Conservation (phyloP, 1,140 invertebrate species). For the Melanaphis sacchari region DNA sequence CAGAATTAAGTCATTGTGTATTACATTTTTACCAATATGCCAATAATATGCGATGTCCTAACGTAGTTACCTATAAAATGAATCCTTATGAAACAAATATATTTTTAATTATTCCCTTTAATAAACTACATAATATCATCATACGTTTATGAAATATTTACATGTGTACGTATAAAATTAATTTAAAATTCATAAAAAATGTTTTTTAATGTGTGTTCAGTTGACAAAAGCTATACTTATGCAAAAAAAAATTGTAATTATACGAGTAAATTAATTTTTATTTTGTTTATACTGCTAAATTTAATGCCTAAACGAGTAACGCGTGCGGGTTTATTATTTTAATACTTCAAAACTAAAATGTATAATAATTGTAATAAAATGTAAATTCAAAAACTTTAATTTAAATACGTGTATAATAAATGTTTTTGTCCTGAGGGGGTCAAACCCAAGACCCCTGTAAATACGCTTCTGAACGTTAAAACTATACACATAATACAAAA, state of each 20-base stretch:
- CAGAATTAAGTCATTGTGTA: not conserved
- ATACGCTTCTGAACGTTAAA: not conserved
- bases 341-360: constrained; percentile 3
- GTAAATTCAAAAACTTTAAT: constrained; percentile 12
- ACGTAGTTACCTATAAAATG: not conserved
- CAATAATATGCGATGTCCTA: not conserved
- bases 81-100: not conserved
- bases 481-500: not conserved
- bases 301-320: not conserved
- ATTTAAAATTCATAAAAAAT: not conserved
- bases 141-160: not conserved
- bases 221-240: not conserved
- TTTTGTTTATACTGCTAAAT: not conserved
- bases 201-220: not conserved
- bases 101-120: not conserved
- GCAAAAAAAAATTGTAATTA: not conserved
- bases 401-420: constrained; percentile 1
- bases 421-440: not conserved
- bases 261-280: not conserved
- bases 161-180: not conserved
- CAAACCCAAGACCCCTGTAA: not conserved
- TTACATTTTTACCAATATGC: not conserved
- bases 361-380: not conserved
- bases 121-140: not conserved
- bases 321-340: not conserved